phyloP scores from a whole-genome alignment of 2,888 invertebrate species.

The Ommatoiulus sabulosus region DNA sequence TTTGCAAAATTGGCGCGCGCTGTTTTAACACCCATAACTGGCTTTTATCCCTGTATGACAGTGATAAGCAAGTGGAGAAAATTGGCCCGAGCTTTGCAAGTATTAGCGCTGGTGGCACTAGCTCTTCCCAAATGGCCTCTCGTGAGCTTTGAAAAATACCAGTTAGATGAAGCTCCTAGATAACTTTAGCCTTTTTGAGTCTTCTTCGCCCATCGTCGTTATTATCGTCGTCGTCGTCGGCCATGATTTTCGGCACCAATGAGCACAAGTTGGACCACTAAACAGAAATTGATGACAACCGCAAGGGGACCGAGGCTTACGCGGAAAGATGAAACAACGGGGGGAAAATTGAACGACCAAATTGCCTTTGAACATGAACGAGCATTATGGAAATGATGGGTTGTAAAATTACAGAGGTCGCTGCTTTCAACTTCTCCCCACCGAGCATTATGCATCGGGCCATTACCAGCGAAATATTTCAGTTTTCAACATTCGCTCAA shows the following conservation, averaged over 20 bases:
- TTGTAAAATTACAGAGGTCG: conserved; percentile 31
- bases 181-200: conserved; percentile 42
- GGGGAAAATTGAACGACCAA: conserved; percentile 9
- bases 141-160: conserved; percentile 22
- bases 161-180: conserved; percentile 40
- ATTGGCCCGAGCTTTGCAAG: conserved; percentile 49
- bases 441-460: neutral
- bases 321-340: conserved; percentile 25
- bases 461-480: neutral
- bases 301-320: conserved; percentile 21
- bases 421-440: conserved; percentile 22
- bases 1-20: conserved; percentile 33
- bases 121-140: conserved; percentile 50
- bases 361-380: conserved; percentile 29
- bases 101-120: conserved; percentile 5
- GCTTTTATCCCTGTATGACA: conserved; percentile 50
- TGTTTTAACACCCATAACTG: conserved; percentile 37
- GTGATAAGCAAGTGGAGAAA: conserved; percentile 51
- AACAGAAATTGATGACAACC: conserved; percentile 43
- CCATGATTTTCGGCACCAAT: conserved; percentile 43
- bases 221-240: conserved; percentile 15
- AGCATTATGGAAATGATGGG: conserved; percentile 33
- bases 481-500: neutral
- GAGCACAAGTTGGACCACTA: conserved; percentile 43
- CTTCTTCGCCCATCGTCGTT: conserved; percentile 38